Conservation (phyloP, 2,888 invertebrate genomes). For the Odontomyia ornata region DNA sequence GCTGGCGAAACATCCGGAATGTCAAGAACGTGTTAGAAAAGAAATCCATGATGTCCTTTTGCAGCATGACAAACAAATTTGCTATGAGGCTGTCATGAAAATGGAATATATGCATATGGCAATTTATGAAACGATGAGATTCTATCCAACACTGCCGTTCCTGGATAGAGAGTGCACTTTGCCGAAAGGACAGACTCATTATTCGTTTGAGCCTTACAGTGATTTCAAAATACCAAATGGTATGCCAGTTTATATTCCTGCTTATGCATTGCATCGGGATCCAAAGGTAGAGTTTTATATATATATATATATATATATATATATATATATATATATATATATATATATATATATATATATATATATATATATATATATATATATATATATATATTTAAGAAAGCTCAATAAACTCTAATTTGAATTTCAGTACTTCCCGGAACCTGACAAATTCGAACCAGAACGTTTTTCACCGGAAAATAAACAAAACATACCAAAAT, state of each 20-base stretch:
- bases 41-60: constrained; percentile 57
- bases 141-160: constrained; percentile 62
- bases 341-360: too few species aligned
- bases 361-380: too few species aligned
- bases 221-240: constrained; percentile 52
- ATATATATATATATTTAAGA: too few species aligned
- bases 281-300: constrained; percentile 51
- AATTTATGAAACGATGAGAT: constrained; percentile 59
- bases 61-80: constrained; percentile 54
- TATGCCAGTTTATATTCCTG: constrained; percentile 52
- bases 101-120: constrained; percentile 64
- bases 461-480: constrained; percentile 62
- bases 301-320: too few species aligned
- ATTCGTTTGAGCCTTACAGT: constrained; percentile 50
- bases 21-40: constrained; percentile 56
- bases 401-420: too few species aligned
- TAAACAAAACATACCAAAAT: constrained; percentile 57
- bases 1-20: constrained; percentile 55
- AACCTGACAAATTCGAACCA: constrained; percentile 61
- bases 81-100: constrained; percentile 56
- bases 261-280: constrained; percentile 52
- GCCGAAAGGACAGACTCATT: constrained; percentile 45
- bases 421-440: constrained; percentile 57
- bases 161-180: constrained; percentile 55
- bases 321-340: too few species aligned